phyloP scores from a whole-genome alignment of 2,113 vertebrate species.

The Cacatua alba region DNA sequence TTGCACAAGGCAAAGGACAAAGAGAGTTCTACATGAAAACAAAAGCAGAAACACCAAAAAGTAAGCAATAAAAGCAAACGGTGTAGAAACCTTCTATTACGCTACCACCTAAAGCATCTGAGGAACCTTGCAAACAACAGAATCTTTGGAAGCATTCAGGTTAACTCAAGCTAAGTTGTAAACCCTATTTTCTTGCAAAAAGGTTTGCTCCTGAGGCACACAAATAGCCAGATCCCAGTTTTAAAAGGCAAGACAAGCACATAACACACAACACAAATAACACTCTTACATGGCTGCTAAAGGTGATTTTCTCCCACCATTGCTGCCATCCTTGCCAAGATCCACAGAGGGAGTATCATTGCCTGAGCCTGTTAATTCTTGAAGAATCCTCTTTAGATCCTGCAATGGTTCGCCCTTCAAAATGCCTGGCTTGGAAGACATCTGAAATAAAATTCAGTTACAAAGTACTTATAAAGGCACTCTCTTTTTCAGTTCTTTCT shows the following conservation, averaged over 20 bases:
- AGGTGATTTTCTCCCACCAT: not conserved
- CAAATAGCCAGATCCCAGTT: not conserved
- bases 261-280: not conserved
- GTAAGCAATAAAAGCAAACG: not conserved
- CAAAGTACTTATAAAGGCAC: not conserved
- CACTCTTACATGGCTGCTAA: constrained; percentile 19
- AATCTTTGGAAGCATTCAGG: not conserved
- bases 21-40: not conserved
- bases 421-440: constrained; percentile 23
- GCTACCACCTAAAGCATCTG: not conserved
- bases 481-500: not conserved
- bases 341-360: constrained; percentile 44
- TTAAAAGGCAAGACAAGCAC: not conserved
- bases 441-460: constrained; percentile 29
- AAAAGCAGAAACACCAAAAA: not conserved
- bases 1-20: not conserved
- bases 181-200: not conserved
- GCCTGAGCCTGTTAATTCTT: constrained; percentile 69
- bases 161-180: not conserved
- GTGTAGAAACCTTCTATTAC: not conserved
- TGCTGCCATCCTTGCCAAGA: constrained; percentile 4
- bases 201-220: not conserved
- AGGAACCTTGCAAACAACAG: not conserved
- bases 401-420: constrained; percentile 69
- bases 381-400: constrained; percentile 73